Evolutionary conservation across 2,113 vertebrate species (phyloP).

Genomic region (Pan troglodytes): NHGRI_mPanTro3-v2.1_pri NC_072410.2:120488501-120489000

Average conservation of each 20-base stretch:
- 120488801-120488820: background rate
- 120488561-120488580: too few relatives aligned
- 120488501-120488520: too few relatives aligned
- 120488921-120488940: rapidly evolving
- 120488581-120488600: too few relatives aligned
- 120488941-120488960: rapidly evolving
- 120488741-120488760: background rate
- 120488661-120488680: too few relatives aligned
- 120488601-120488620: too few relatives aligned
- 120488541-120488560: too few relatives aligned
- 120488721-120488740: background rate
- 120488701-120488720: rapidly evolving
- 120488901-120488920: rapidly evolving
- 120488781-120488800: background rate
- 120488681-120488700: background rate
- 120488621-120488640: too few relatives aligned
- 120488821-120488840: background rate
- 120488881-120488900: background rate
- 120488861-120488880: too few relatives aligned
- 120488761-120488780: background rate
- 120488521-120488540: too few relatives aligned
- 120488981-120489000: background rate
- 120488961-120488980: rapidly evolving
- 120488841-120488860: background rate
- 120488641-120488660: too few relatives aligned